Conservation (phyloP, 2,113 vertebrate genomes). For the Gnathonemus echidnorhynchus region DNA sequence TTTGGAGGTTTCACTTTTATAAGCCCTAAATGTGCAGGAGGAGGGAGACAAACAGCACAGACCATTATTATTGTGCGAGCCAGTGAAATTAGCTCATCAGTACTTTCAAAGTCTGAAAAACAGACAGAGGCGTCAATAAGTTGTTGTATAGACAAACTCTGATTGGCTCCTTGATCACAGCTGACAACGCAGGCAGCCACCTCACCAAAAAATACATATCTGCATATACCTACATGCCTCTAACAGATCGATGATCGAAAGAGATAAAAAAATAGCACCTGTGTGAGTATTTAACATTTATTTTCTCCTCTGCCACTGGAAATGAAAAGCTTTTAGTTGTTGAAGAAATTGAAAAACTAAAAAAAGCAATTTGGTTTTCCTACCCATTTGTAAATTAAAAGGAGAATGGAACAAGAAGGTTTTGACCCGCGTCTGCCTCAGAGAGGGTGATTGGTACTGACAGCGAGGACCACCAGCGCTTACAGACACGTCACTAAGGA, state of each 20-base stretch:
- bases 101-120: neutral
- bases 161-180: neutral
- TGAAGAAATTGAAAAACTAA: slow-evolving; percentile 26
- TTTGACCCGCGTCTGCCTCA: slow-evolving; percentile 12
- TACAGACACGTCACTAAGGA: neutral
- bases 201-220: neutral
- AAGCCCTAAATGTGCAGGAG: slow-evolving; percentile 39
- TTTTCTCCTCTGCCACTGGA: slow-evolving; percentile 1
- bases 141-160: neutral
- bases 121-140: neutral
- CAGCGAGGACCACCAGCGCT: slow-evolving; percentile 6
- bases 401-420: slow-evolving; percentile 24
- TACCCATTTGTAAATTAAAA: slow-evolving; percentile 38
- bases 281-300: neutral
- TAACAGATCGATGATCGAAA: neutral
- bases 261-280: neutral
- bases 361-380: neutral
- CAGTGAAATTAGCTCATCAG: slow-evolving; percentile 39
- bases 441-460: slow-evolving; percentile 11
- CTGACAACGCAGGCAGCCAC: neutral
- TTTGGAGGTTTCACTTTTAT: slow-evolving; percentile 43
- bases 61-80: slow-evolving; percentile 34
- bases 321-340: slow-evolving; percentile 36
- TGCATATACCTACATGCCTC: neutral
- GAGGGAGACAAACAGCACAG: neutral